Conservation (phyloP, 1,140 invertebrate species). For the Ctenoplectra terminalis region DNA sequence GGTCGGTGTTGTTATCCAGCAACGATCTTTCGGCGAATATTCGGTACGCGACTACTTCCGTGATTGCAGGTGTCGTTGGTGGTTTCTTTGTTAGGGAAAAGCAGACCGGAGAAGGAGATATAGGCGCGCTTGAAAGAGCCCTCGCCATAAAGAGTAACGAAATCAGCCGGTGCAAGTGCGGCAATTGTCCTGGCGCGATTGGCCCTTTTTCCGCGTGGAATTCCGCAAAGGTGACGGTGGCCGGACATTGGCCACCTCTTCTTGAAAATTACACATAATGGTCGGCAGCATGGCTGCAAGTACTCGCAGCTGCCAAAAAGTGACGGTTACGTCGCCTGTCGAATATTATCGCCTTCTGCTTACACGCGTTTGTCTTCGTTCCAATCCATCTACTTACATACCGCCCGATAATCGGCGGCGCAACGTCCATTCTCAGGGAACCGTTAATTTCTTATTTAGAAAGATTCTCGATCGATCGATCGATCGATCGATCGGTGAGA, state of each 20-base stretch:
- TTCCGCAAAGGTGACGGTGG: background rate
- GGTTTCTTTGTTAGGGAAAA: constrained; percentile 15
- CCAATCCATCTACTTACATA: background rate
- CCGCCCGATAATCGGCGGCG: constrained; percentile 10
- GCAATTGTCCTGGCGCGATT: constrained; percentile 14
- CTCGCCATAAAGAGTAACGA: background rate
- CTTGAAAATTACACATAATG: constrained; percentile 61
- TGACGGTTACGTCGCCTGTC: constrained; percentile 48
- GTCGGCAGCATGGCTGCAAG: constrained; percentile 3
- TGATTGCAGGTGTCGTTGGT: constrained; percentile 33
- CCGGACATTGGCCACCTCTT: background rate
- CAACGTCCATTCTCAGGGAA: constrained; percentile 1
- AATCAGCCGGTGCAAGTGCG: background rate
- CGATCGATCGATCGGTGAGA: no score
- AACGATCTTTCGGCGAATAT: constrained; percentile 11
- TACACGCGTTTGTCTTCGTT: background rate
- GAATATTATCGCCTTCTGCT: no score
- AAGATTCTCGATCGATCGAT: no score
- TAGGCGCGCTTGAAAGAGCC: no score
- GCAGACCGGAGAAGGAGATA: background rate
- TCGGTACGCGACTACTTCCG: constrained; percentile 33
- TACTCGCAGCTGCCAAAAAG: constrained; percentile 57
- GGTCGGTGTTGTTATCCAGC: constrained; percentile 15
- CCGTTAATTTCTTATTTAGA: no score
- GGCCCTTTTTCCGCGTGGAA: constrained; percentile 20